Percentiles rank a stretch among this genome's conserved stretches.
phyloP scores from a whole-genome alignment of 1,140 invertebrate genomes.

The Pararge aegeria region DNA sequence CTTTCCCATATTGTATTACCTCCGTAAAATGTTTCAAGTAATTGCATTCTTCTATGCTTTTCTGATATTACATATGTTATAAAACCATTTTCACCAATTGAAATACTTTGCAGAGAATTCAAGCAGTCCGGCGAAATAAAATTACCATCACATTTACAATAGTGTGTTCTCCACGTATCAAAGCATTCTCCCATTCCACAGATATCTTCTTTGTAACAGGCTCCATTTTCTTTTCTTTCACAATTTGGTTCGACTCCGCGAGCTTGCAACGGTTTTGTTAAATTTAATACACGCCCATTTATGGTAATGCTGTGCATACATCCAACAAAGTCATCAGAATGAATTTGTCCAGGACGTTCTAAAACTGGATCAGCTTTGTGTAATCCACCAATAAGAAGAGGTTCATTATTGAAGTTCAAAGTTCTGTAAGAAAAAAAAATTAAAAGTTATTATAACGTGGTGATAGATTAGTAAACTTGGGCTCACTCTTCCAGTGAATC shows the following conservation, averaged over 20 bases:
- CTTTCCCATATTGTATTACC: conserved; percentile 86
- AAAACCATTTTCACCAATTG: conserved; percentile 87
- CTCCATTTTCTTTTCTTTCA: conserved; percentile 82
- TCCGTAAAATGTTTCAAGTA: conserved; percentile 88
- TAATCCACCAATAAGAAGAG: conserved; percentile 91
- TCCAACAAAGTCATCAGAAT: conserved; percentile 95
- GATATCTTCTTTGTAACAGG: conserved; percentile 80
- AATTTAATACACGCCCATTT: conserved; percentile 90
- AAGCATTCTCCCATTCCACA: conserved; percentile 89
- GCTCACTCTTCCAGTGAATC: too few relatives aligned
- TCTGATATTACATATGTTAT: conserved; percentile 91
- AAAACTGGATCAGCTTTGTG: conserved; percentile 90
- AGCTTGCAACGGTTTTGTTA: conserved; percentile 87
- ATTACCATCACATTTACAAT: conserved; percentile 85
- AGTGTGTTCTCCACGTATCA: conserved; percentile 89
- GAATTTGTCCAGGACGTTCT: conserved; percentile 92
- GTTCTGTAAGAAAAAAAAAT: conserved; percentile 82
- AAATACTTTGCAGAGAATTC: conserved; percentile 88
- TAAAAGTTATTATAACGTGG: conserved; percentile 23
- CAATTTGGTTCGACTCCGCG: conserved; percentile 88
- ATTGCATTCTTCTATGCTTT: conserved; percentile 91
- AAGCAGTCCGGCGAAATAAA: conserved; percentile 89
- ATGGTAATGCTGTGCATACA: conserved; percentile 94
- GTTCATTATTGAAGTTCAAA: conserved; percentile 95
- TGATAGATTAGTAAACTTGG: not conserved